These are phyloP conservation scores for Lophura nycthemera DNA, from an alignment of 2,113 vertebrate species.

Conservation along the genomic window DNA sequence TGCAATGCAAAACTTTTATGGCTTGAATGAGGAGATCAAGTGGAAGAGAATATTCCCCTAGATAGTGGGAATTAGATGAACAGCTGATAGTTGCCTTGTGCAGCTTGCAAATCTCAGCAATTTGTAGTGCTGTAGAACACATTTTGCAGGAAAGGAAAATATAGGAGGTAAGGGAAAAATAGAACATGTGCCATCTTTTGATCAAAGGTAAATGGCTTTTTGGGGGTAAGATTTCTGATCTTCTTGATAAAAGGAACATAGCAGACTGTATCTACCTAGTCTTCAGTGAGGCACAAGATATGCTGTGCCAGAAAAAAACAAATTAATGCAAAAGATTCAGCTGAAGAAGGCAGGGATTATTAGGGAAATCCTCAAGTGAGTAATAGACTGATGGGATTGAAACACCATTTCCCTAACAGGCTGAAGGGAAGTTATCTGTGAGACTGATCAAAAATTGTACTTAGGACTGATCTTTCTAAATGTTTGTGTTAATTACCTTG, in stretches of 20 bases:
- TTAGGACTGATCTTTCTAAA: slow-evolving; percentile 17
- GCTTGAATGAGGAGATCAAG: slow-evolving; percentile 38
- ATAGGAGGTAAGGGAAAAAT: background rate
- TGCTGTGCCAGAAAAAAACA: background rate
- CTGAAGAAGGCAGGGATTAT: slow-evolving; percentile 3
- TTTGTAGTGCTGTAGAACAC: background rate
- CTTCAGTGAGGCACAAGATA: background rate
- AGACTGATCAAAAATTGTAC: slow-evolving; percentile 14
- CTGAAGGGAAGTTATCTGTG: background rate
- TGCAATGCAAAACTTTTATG: slow-evolving; percentile 22
- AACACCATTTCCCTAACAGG: background rate
- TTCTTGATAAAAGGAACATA: background rate
- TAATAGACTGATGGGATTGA: background rate
- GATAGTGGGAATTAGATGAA: slow-evolving; percentile 10
- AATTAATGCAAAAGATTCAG: background rate
- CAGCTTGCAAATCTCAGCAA: slow-evolving; percentile 2
- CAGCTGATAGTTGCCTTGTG: slow-evolving; percentile 36
- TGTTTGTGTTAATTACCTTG: slow-evolving; percentile 60
- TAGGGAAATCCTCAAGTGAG: background rate
- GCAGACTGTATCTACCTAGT: background rate
- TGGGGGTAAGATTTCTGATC: background rate
- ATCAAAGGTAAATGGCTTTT: background rate
- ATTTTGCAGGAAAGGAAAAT: slow-evolving; percentile 34
- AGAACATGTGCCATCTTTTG: background rate
- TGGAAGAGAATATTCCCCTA: slow-evolving; percentile 11